phyloP scores from a whole-genome alignment of 2,888 invertebrate genomes.

The Coelogynopora nodosa region DNA sequence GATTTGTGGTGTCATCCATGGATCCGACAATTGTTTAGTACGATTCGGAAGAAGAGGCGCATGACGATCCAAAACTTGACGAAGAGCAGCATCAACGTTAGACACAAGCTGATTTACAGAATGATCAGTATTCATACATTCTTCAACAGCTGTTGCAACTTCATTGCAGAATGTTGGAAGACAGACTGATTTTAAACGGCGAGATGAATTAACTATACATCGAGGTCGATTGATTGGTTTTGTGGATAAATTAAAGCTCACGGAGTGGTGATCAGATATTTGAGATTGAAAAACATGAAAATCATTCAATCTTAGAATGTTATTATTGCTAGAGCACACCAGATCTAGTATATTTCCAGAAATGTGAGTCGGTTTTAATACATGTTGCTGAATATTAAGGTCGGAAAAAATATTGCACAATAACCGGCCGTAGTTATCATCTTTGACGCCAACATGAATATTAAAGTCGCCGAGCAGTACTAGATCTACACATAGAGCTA shows the following conservation, averaged over 20 bases:
- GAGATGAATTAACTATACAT: slow-evolving; percentile 31
- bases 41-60: slow-evolving; percentile 25
- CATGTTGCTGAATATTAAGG: slow-evolving; percentile 31
- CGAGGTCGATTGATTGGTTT: slow-evolving; percentile 31
- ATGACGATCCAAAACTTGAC: slow-evolving; percentile 31
- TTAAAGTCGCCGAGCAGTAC: slow-evolving; percentile 28
- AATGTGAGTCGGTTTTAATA: slow-evolving; percentile 31
- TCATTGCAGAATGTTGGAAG: slow-evolving; percentile 31
- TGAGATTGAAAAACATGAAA: slow-evolving; percentile 31
- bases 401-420: slow-evolving; percentile 31
- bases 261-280: slow-evolving; percentile 29
- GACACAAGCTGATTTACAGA: slow-evolving; percentile 31
- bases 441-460: slow-evolving; percentile 31
- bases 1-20: slow-evolving; percentile 23
- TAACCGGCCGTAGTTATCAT: slow-evolving; percentile 29
- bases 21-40: slow-evolving; percentile 27
- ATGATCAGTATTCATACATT: slow-evolving; percentile 31
- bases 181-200: slow-evolving; percentile 29
- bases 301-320: slow-evolving; percentile 31
- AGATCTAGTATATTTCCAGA: slow-evolving; percentile 31
- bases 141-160: slow-evolving; percentile 31
- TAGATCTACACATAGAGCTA: slow-evolving; percentile 31
- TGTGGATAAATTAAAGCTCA: slow-evolving; percentile 28
- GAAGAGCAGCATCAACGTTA: slow-evolving; percentile 31
- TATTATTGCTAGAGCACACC: slow-evolving; percentile 31